A percentile compares a stretch with the other conserved stretches of the same genome.
Evolutionary conservation across 1,140 invertebrate species (phyloP).

Genomic region (Aethina tumida): DNA sequence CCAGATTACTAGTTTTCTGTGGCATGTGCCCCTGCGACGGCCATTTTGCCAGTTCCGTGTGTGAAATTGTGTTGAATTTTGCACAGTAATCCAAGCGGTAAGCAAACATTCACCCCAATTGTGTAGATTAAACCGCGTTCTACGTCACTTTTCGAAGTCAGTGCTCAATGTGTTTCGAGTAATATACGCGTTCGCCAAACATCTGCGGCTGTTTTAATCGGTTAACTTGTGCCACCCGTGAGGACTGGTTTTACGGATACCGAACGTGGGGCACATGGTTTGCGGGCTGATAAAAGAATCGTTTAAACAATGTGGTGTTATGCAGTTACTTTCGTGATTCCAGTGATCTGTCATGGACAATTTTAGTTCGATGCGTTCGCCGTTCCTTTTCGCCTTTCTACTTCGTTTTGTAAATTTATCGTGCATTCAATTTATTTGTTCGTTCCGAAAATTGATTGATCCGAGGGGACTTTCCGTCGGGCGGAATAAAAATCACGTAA

Average conservation of each 20-base stretch:
- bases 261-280: slow-evolving; percentile 40
- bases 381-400: slow-evolving; percentile 6
- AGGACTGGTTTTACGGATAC: slow-evolving; percentile 31
- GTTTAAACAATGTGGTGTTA: slow-evolving; percentile 7
- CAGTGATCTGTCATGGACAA: slow-evolving; percentile 11
- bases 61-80: slow-evolving; percentile 49
- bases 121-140: slow-evolving; percentile 16
- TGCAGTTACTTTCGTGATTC: slow-evolving; percentile 11
- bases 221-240: slow-evolving; percentile 25
- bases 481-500: too few relatives aligned
- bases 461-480: too few relatives aligned
- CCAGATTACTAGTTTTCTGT: slow-evolving; percentile 48
- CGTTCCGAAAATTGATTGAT: too few relatives aligned
- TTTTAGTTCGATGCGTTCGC: slow-evolving; percentile 3
- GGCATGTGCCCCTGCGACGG: slow-evolving; percentile 56
- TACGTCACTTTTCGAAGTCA: slow-evolving; percentile 5
- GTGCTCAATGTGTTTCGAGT: slow-evolving; percentile 8
- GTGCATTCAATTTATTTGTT: slow-evolving; percentile 7
- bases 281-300: slow-evolving; percentile 29
- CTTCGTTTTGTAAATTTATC: slow-evolving; percentile 7
- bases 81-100: slow-evolving; percentile 38
- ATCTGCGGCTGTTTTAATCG: slow-evolving; percentile 26
- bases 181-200: slow-evolving; percentile 16
- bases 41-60: slow-evolving; percentile 58
- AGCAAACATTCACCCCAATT: slow-evolving; percentile 26